Evolutionary conservation across 2,888 invertebrate genomes (phyloP).

Genomic region (Quadriops clusia): DNA sequence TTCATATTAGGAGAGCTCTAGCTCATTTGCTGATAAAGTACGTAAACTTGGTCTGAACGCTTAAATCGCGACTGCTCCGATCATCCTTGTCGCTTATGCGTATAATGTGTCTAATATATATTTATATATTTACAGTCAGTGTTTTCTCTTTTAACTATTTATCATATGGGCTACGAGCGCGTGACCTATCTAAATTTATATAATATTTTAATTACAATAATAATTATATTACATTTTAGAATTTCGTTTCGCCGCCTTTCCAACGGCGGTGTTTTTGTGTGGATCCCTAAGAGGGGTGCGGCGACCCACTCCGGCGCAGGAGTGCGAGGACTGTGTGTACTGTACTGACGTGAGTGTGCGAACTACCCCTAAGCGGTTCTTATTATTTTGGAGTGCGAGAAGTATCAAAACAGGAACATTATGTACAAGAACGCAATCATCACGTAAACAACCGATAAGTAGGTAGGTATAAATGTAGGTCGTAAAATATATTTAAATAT

Average conservation of each 20-base stretch:
- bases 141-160: conserved; percentile 15
- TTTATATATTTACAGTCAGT: conserved; percentile 31
- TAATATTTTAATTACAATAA: conserved; percentile 31
- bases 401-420: conserved; percentile 23
- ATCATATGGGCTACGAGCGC: conserved; percentile 32
- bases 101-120: conserved; percentile 21
- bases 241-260: conserved; percentile 35
- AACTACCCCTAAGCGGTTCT: conserved; percentile 26
- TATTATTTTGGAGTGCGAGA: conserved; percentile 20
- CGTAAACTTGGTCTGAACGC: conserved; percentile 15
- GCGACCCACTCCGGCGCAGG: conserved; percentile 15
- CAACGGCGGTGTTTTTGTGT: conserved; percentile 15
- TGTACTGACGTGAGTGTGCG: too few relatives aligned
- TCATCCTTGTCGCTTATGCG: too few relatives aligned
- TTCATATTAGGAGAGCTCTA: conserved; percentile 5
- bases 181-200: conserved; percentile 30
- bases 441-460: too few relatives aligned
- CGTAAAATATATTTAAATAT: too few relatives aligned
- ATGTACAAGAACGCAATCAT: conserved; percentile 18
- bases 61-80: conserved; percentile 16
- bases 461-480: too few relatives aligned
- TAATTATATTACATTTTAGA: conserved; percentile 37
- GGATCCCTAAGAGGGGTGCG: conserved; percentile 25
- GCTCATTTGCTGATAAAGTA: conserved; percentile 10
- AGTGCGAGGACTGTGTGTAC: conserved; percentile 22